Evolutionary conservation across 2,888 invertebrate species (phyloP).

Genomic region (Coenonympha glycerion): DNA sequence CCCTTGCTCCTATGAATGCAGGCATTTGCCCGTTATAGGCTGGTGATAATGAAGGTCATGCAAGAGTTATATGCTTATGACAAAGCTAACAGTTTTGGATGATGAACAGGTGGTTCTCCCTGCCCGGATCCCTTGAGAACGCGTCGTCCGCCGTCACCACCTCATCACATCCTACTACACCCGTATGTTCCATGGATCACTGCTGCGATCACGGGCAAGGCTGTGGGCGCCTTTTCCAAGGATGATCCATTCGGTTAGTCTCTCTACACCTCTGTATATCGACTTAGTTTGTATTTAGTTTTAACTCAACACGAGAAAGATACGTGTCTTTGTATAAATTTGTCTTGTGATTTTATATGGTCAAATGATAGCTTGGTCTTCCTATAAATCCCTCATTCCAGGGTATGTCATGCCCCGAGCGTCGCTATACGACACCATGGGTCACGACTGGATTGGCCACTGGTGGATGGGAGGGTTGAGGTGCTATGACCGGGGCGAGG

Average conservation of each 20-base stretch:
- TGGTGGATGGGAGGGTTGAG: conserved; percentile 64
- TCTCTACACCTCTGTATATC: not conserved
- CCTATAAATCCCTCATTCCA: conserved; percentile 21
- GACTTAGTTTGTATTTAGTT: not conserved
- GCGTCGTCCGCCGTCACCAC: conserved; percentile 42
- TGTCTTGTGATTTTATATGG: no score
- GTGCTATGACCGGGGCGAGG: conserved; percentile 55
- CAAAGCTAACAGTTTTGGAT: no score
- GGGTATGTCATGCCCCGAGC: conserved; percentile 54
- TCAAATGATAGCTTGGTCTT: no score
- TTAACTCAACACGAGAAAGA: no score
- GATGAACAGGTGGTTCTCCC: conserved; percentile 44
- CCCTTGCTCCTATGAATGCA: no score
- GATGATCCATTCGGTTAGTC: conserved; percentile 60
- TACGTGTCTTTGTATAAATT: no score
- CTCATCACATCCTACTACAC: conserved; percentile 48
- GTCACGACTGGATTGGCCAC: conserved; percentile 55
- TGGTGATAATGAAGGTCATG: no score
- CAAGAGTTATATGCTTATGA: no score
- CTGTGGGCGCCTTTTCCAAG: conserved; percentile 48
- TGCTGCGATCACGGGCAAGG: conserved; percentile 54
- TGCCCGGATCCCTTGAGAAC: conserved; percentile 56
- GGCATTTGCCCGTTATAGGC: no score
- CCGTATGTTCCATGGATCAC: conserved; percentile 67
- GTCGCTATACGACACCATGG: conserved; percentile 35